Evolutionary conservation across 2,888 invertebrate species (phyloP).

Genomic region (Watsonalla binaria): DNA sequence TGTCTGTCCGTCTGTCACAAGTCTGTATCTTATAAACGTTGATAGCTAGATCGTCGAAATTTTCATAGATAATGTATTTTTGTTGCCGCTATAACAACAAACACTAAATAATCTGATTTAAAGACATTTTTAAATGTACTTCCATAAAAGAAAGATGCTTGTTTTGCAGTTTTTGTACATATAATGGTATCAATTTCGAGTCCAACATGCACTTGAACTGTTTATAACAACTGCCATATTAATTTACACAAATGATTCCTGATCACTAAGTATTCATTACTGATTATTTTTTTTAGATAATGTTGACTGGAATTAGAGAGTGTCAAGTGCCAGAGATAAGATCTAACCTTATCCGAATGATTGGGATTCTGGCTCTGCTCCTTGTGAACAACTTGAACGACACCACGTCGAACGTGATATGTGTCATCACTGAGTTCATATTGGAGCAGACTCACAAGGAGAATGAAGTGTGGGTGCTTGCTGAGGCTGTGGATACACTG

Average conservation of each 20-base stretch:
- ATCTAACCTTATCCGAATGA: conserved; percentile 79
- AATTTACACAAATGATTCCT: no score
- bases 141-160: no score
- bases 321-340: conserved; percentile 77
- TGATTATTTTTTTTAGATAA: conserved; percentile 50
- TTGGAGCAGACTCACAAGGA: conserved; percentile 80
- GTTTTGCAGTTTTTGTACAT: no score
- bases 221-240: no score
- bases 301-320: conserved; percentile 72
- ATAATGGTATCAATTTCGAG: no score
- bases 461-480: conserved; percentile 83
- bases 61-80: no score
- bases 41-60: background rate
- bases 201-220: no score
- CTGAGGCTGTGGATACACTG: conserved; percentile 85
- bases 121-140: no score
- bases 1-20: no score
- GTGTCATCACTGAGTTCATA: conserved; percentile 78
- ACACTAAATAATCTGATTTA: no score
- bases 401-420: conserved; percentile 52
- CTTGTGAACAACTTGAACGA: conserved; percentile 61
- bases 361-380: conserved; percentile 75
- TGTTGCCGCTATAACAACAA: no score
- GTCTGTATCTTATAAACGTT: no score
- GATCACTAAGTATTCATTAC: background rate